Evolutionary conservation across 2,797 vertebrate genomes (phyloP), one percentile per base, ranked within the genome.

Genomic region (Clamator glandarius): DNA sequence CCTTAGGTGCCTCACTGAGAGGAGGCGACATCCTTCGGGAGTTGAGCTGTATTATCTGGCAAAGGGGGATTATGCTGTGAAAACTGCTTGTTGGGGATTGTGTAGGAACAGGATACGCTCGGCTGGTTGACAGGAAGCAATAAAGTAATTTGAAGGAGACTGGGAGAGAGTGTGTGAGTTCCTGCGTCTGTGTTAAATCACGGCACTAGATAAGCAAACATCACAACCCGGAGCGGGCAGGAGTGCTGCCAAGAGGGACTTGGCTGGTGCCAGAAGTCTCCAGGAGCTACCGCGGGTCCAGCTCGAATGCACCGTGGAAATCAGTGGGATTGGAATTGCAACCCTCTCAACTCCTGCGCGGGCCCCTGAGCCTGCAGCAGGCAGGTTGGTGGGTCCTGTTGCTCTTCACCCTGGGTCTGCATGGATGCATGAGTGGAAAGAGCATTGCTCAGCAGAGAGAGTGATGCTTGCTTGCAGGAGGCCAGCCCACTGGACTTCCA

Each of bases 51-150:
- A 58, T 90, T 96, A 95, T 97, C 91, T 63, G 93, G 54, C 21
- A 3, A 26, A 62, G 76, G 63, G 83, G 92, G 93, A 86, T 91
- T 94, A 81, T 1, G 23, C 84, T 73, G 94, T 19, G 91, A 80
- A 92, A 95, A 75, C 58, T 39, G 86, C 90, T 94, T 35, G 4
- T 85, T 84, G 95, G 87, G 87, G 89, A 90, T 89, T 95, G 95
- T 92, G 59, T 90, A 95, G 94, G 92, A 88, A 80, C 87, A 94
- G 97, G 96, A 96, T 95, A 69, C 50, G 64, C 93, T 87, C 66
- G 39, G 87, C 90, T 64, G 50, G 74, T 93, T 95, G 93, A 95
- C 94, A 96, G 96, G 97, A 97, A 97, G 92, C 94, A 97, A 97
- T 97, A 94, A 95, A 96, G 95, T 83, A 89, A 95, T 96, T 96